Evolutionary conservation across 2,113 vertebrate genomes (phyloP).

Genomic region (Psettodes erumei): DNA sequence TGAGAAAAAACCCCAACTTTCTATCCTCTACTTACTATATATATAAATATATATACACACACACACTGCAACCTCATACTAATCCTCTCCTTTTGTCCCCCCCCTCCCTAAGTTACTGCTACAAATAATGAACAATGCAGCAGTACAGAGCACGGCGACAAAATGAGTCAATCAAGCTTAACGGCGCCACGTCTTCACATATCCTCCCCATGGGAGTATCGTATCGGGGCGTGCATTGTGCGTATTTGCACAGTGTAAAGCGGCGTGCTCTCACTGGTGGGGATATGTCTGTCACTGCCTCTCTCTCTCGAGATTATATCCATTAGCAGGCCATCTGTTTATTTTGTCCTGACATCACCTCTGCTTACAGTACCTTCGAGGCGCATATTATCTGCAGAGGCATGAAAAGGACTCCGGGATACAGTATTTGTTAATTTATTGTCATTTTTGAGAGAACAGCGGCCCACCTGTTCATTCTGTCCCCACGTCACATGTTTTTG

Average conservation of each 20-base stretch:
- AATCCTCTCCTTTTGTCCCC: conserved; percentile 32
- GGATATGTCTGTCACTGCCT: conserved; percentile 69
- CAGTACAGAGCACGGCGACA: conserved; percentile 31
- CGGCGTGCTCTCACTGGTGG: conserved; percentile 54
- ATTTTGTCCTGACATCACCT: conserved; percentile 68
- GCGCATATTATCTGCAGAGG: conserved; percentile 27
- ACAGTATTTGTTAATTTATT: not conserved
- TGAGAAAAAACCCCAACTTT: not conserved
- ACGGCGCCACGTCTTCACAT: conserved; percentile 60
- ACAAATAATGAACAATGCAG: conserved; percentile 32
- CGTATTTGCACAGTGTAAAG: conserved; percentile 61
- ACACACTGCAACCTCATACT: not conserved
- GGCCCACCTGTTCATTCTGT: not conserved
- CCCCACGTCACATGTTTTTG: not conserved
- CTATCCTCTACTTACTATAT: not conserved
- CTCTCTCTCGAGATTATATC: conserved; percentile 59
- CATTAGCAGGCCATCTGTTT: conserved; percentile 73
- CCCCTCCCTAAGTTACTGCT: conserved; percentile 13
- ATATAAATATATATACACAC: not conserved
- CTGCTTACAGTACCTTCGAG: conserved; percentile 46
- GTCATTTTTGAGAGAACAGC: conserved; percentile 2
- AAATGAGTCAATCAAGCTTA: conserved; percentile 62
- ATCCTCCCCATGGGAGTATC: conserved; percentile 63
- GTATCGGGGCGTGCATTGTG: conserved; percentile 54
- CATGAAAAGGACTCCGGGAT: conserved; percentile 24